phyloP scores from a whole-genome alignment of 1,140 invertebrate species.

The Eufriesea mexicana region DNA sequence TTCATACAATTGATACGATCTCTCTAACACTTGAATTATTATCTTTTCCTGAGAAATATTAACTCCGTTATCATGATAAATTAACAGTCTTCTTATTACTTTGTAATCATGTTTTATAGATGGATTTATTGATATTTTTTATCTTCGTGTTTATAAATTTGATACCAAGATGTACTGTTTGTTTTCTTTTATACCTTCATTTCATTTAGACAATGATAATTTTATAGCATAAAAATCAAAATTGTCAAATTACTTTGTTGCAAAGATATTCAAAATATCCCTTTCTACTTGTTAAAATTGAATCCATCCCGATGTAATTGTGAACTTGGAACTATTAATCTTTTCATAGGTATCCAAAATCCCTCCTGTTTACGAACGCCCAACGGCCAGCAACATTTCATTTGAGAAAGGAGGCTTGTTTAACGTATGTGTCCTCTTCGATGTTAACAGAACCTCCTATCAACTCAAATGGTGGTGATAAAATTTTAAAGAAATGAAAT shows the following conservation, averaged over 20 bases:
- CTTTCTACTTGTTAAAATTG: neutral
- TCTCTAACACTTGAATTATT: neutral
- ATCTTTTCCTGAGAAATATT: slow-evolving; percentile 14
- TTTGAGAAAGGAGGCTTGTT: slow-evolving; percentile 76
- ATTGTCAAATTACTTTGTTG: neutral
- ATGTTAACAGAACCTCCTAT: neutral
- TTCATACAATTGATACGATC: neutral
- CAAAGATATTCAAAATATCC: neutral
- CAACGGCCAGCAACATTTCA: slow-evolving; percentile 82
- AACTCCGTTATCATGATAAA: slow-evolving; percentile 49
- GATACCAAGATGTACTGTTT: neutral
- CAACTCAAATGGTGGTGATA: neutral
- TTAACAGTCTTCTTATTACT: slow-evolving; percentile 37
- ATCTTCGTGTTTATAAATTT: slow-evolving; percentile 9
- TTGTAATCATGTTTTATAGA: neutral
- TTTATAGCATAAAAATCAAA: neutral
- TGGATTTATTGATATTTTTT: slow-evolving; percentile 20
- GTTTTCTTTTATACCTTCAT: neutral
- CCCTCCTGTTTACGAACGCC: slow-evolving; percentile 78
- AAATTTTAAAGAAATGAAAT: slow-evolving; percentile 33
- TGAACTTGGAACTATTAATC: neutral
- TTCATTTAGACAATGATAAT: neutral
- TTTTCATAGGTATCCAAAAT: slow-evolving; percentile 77
- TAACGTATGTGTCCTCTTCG: slow-evolving; percentile 70
- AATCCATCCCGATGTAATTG: neutral